Conservation (phyloP, 1,140 invertebrate genomes). For the Drosophila yakuba region DNA sequence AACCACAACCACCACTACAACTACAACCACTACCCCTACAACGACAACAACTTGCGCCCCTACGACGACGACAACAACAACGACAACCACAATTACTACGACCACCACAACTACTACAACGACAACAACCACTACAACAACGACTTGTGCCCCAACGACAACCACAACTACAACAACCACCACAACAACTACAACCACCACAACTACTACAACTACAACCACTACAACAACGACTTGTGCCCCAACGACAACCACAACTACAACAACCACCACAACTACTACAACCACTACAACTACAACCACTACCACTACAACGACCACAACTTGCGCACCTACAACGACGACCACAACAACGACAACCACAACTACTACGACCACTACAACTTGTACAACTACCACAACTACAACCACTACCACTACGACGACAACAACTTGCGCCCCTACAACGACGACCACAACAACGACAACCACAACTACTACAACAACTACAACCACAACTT, state of each 20-base stretch:
- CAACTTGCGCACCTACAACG: not conserved
- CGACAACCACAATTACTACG: not conserved
- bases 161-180: not conserved
- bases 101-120: not conserved
- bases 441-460: slow-evolving; percentile 18
- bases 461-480: slow-evolving; percentile 17
- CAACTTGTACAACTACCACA: not conserved
- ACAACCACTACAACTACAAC: not conserved
- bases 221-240: not conserved
- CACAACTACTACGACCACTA: not conserved
- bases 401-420: slow-evolving; percentile 1
- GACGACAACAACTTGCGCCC: not conserved
- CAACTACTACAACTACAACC: not conserved
- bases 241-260: not conserved
- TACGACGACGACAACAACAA: not conserved
- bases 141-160: not conserved
- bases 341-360: not conserved
- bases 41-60: too few species aligned
- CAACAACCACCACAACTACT: not conserved
- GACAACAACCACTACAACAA: not conserved
- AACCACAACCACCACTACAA: not conserved
- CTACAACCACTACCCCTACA: not conserved
- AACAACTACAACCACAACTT: too few species aligned
- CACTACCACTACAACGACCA: not conserved
- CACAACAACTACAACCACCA: not conserved